phyloP scores from a whole-genome alignment of 2,113 vertebrate species.

The Axis porcinus region DNA sequence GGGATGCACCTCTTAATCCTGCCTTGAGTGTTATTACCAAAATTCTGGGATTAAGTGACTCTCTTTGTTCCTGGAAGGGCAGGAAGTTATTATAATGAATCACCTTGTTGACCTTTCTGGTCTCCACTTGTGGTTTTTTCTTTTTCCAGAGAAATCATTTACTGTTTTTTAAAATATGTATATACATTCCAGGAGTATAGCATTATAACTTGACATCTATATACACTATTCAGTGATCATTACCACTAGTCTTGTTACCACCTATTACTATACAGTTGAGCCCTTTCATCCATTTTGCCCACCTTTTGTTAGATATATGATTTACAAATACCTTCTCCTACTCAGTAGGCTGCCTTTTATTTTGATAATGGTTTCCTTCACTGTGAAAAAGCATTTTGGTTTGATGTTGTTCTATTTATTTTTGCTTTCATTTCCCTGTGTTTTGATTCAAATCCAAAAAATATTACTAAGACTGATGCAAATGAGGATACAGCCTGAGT shows the following conservation, averaged over 20 bases:
- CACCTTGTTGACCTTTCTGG: background rate
- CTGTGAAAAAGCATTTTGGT: background rate
- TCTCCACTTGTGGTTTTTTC: background rate
- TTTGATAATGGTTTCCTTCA: background rate
- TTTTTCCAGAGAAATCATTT: background rate
- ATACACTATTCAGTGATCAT: background rate
- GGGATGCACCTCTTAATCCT: background rate
- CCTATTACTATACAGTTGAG: background rate
- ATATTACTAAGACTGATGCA: background rate
- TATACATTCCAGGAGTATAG: background rate
- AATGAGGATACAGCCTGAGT: background rate
- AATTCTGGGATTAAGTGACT: background rate
- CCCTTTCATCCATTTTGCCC: background rate
- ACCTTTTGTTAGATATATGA: background rate
- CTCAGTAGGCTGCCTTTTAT: background rate
- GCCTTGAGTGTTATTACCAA: background rate
- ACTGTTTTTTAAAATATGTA: background rate
- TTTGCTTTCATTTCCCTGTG: background rate
- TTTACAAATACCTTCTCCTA: background rate
- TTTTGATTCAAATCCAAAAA: background rate
- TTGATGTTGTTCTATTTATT: background rate
- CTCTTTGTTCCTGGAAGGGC: background rate
- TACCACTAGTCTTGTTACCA: background rate
- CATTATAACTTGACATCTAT: background rate
- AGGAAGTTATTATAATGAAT: background rate